Evolutionary conservation across 1,140 invertebrate species (phyloP).

Genomic region (Epicauta chinensis): DNA sequence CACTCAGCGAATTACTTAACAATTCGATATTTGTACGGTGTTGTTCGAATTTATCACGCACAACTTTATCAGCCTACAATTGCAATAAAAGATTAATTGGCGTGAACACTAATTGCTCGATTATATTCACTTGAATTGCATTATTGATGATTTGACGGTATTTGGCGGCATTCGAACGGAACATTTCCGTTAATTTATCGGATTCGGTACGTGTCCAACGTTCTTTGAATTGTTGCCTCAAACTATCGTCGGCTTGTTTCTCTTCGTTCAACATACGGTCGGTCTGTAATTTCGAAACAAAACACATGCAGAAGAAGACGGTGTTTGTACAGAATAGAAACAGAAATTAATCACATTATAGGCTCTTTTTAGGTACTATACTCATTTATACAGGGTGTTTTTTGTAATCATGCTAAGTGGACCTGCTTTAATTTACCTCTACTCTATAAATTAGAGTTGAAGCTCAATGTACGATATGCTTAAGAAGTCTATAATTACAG

Average conservation of each 20-base stretch:
- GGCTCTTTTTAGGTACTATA: no score
- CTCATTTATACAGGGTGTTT: no score
- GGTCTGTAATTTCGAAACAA: constrained; percentile 46
- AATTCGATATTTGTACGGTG: constrained; percentile 78
- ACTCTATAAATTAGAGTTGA: no score
- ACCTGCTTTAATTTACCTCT: no score
- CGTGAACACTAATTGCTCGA: not conserved
- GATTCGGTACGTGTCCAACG: constrained; percentile 89
- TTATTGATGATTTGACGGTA: constrained; percentile 91
- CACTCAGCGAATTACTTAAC: constrained; percentile 65
- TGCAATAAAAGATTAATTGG: not conserved
- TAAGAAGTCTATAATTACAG: no score
- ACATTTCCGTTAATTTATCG: constrained; percentile 80
- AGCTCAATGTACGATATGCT: no score
- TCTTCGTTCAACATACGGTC: constrained; percentile 88
- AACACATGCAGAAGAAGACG: no score
- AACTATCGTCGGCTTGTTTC: constrained; percentile 79
- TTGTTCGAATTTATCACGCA: constrained; percentile 79
- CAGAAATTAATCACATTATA: no score
- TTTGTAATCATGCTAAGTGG: no score
- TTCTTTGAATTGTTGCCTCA: constrained; percentile 84
- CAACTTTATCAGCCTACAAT: constrained; percentile 55
- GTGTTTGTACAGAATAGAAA: no score
- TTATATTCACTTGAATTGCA: constrained; percentile 60
- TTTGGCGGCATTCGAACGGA: constrained; percentile 79